Evolutionary conservation across 92 coral and sea anemone genomes (phyloP).

Genomic region (Actinernus sp.): DNA sequence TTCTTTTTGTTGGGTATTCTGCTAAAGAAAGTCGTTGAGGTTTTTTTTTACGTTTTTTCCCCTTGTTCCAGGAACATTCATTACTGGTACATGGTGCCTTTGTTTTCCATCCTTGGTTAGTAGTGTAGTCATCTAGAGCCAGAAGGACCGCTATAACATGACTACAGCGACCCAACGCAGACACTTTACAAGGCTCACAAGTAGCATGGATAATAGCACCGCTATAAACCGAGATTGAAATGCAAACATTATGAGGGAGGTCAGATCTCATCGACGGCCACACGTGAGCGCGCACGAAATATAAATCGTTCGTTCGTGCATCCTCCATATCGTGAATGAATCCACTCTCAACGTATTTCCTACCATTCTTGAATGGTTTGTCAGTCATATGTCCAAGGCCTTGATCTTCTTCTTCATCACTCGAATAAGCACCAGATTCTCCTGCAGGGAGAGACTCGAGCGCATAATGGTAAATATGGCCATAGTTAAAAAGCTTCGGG

Average conservation of each 20-base stretch:
- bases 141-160: constrained; percentile 68
- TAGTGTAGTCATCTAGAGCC: constrained; percentile 28
- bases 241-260: constrained; percentile 56
- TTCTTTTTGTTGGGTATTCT: constrained; percentile 45
- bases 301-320: constrained; percentile 31
- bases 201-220: constrained; percentile 64
- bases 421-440: neutral
- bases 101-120: constrained; percentile 26
- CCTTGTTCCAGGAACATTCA: constrained; percentile 67
- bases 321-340: constrained; percentile 57
- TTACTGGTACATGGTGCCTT: constrained; percentile 41
- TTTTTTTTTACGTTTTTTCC: constrained; percentile 50
- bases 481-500: constrained; percentile 64
- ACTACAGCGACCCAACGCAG: constrained; percentile 59
- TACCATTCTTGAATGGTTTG: constrained; percentile 47
- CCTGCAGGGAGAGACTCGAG: constrained; percentile 4
- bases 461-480: constrained; percentile 61
- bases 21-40: constrained; percentile 45
- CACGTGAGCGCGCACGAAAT: constrained; percentile 62
- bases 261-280: constrained; percentile 72
- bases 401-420: constrained; percentile 5
- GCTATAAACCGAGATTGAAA: constrained; percentile 37
- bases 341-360: constrained; percentile 64
- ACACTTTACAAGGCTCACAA: constrained; percentile 50
- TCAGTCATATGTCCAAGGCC: constrained; percentile 75